A percentile compares a stretch with the other conserved stretches of the same genome.
Evolutionary conservation across 1,140 invertebrate species (phyloP).

Genomic region (Eupeodes corollae): DNA sequence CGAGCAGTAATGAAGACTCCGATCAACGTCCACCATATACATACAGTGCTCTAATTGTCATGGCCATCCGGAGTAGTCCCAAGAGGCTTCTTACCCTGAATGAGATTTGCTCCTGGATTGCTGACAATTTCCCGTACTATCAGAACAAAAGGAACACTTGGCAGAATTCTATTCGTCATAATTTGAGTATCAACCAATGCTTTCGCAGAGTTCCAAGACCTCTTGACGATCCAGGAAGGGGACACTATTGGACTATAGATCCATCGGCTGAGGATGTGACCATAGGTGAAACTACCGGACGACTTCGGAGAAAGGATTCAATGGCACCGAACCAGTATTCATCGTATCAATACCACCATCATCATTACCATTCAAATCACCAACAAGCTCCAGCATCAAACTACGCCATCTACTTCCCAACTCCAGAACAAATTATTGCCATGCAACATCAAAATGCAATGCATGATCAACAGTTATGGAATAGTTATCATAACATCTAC

Average conservation of each 20-base stretch:
- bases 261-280: constrained; percentile 26
- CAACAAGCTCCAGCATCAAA: too few species aligned
- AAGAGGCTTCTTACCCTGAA: constrained; percentile 71
- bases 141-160: constrained; percentile 88
- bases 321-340: too few species aligned
- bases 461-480: too few species aligned
- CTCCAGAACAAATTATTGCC: too few species aligned
- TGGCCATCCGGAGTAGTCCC: constrained; percentile 89
- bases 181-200: constrained; percentile 45
- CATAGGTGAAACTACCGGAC: constrained; percentile 26
- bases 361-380: too few species aligned
- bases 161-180: constrained; percentile 96
- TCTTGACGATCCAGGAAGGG: constrained; percentile 26
- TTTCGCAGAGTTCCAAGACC: constrained; percentile 25
- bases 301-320: constrained; percentile 8
- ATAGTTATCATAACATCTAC: too few species aligned
- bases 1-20: too few species aligned
- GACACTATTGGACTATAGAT: constrained; percentile 30
- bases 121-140: constrained; percentile 78
- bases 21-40: constrained; percentile 77
- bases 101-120: constrained; percentile 80
- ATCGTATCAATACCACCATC: too few species aligned
- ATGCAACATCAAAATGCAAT: too few species aligned
- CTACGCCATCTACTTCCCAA: too few species aligned
- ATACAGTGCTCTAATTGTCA: constrained; percentile 92